A percentile compares a stretch with the other conserved stretches of the same genome.
Evolutionary conservation across 2,797 vertebrate genomes (phyloP).

Genomic region (Gallinago nigripennis): DNA sequence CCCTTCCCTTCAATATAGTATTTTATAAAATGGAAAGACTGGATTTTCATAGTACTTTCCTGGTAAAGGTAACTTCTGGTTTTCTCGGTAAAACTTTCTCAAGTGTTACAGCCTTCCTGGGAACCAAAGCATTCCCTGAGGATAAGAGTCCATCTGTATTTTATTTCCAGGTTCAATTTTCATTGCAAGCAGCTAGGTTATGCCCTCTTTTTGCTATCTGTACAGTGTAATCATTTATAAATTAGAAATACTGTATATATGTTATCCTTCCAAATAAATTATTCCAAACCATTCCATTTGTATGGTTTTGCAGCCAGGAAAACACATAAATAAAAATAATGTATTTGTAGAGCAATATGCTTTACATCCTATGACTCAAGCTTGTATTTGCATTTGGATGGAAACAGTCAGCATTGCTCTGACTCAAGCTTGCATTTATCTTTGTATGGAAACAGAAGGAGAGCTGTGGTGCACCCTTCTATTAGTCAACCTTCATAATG

Average conservation of each 20-base stretch:
- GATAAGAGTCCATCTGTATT: neutral
- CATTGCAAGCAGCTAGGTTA: neutral
- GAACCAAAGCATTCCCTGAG: neutral
- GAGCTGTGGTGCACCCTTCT: neutral
- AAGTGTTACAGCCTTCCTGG: neutral
- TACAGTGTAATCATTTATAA: neutral
- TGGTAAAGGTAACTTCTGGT: neutral
- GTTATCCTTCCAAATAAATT: conserved; percentile 20
- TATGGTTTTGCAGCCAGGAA: neutral
- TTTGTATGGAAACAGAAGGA: neutral
- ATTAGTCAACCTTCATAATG: neutral
- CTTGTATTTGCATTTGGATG: neutral
- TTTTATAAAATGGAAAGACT: neutral
- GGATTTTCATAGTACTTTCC: neutral
- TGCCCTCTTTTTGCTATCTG: neutral
- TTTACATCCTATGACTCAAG: neutral
- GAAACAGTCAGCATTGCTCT: neutral
- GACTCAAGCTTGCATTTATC: neutral
- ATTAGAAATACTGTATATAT: neutral
- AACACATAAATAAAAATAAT: conserved; percentile 4
- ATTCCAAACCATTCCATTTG: neutral
- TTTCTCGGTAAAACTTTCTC: neutral
- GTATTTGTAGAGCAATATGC: neutral
- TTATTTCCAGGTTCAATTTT: conserved; percentile 7
- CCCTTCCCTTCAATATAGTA: neutral